Evolutionary conservation across 2,888 invertebrate species (phyloP), one percentile per base, ranked within the genome.

Genomic region (Coecobrya sp.): DNA sequence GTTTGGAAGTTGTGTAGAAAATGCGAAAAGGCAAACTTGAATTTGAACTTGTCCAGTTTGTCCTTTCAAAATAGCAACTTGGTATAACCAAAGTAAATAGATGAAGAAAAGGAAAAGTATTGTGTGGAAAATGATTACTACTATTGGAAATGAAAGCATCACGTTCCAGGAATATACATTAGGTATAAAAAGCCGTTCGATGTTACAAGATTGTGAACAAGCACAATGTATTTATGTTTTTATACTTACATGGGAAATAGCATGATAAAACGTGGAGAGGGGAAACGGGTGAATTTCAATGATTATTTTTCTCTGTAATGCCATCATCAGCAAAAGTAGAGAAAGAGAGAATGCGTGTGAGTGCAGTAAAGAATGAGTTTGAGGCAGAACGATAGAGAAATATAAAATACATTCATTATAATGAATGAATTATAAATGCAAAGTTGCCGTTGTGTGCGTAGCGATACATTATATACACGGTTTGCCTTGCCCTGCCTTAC

Each of bases 81-180:
- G n/a, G n/a, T n/a, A n/a, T n/a, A n/a, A n/a, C n/a, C n/a, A 36
- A 36, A 36, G 27, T 3, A 65, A 65, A 65, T 25, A n/a, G 30
- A n/a, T 1, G 70, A 42, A 70, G 70, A 70, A 70, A 73, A 73
- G 42, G 73, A 73, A 49, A 36, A 73, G 62, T 25, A 22, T 62
- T 62, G 62, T 62, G 70, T 70, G 36, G 70, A 36, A 70, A 42
- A 42, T 73, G 73, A 45, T 22, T n/a, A 73, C 27, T 27, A 65
- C 45, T 73, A 73, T 73, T 73, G 73, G 27, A 73, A 73, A 45
- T 73, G 73, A 19, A 73, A 68, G 68, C 68, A 27, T 27, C 68
- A 10, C 11, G 49, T 36, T 7, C 3, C n/a, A n/a, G n/a, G n/a
- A n/a, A n/a, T n/a, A n/a, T n/a, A n/a, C n/a, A n/a, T n/a, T n/a